Evolutionary conservation across 1,140 invertebrate species (phyloP).

Genomic region (Drosophila nikananu): DNA sequence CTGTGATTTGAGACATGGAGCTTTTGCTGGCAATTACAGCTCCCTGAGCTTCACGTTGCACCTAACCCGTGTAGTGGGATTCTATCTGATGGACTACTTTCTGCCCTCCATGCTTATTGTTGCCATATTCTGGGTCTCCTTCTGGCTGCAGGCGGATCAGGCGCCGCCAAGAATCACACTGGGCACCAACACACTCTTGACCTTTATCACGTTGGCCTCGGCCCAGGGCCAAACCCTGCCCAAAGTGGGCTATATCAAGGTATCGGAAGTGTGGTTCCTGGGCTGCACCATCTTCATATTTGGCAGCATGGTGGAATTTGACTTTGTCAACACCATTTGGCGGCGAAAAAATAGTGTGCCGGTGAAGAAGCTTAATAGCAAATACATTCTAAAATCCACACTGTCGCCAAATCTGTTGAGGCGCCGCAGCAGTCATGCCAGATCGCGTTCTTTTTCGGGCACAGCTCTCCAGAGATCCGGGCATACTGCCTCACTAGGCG

Average conservation of each 20-base stretch:
- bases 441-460: conserved; percentile 90
- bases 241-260: conserved; percentile 96
- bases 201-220: conserved; percentile 94
- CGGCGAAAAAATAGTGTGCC: conserved; percentile 92
- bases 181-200: conserved; percentile 93
- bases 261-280: conserved; percentile 95
- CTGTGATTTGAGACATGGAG: conserved; percentile 89
- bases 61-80: conserved; percentile 92
- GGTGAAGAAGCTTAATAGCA: conserved; percentile 93
- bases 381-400: conserved; percentile 93
- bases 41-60: conserved; percentile 92
- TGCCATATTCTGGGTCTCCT: conserved; percentile 95
- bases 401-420: conserved; percentile 90
- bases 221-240: conserved; percentile 92
- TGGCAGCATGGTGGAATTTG: conserved; percentile 94
- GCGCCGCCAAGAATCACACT: conserved; percentile 92
- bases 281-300: conserved; percentile 94
- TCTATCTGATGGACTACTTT: conserved; percentile 96
- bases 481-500: conserved; percentile 80
- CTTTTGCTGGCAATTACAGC: conserved; percentile 93
- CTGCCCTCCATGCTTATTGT: conserved; percentile 95
- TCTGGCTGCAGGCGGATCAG: conserved; percentile 95
- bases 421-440: conserved; percentile 89
- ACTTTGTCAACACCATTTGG: conserved; percentile 96
- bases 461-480: conserved; percentile 86